These are phyloP conservation scores for Osmoderma eremita DNA, from an alignment of 2,888 invertebrate species.

Conservation along the genomic window DNA sequence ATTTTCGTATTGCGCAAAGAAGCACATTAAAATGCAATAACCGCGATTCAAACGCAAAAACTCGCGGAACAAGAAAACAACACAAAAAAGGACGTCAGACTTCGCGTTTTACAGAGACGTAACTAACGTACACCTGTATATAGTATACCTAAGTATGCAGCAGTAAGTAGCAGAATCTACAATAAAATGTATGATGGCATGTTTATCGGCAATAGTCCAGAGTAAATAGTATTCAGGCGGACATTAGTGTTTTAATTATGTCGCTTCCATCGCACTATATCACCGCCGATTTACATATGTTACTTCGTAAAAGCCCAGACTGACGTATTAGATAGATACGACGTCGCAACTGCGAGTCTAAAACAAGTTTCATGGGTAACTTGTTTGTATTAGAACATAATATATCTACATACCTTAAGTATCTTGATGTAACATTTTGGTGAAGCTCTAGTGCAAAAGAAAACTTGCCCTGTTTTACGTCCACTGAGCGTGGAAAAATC, in stretches of 20 bases:
- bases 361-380: too few species aligned
- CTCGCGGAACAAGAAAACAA: too few species aligned
- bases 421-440: background rate
- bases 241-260: conserved; percentile 51
- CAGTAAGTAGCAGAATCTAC: conserved; percentile 2
- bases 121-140: background rate
- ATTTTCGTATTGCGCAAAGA: too few species aligned
- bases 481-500: too few species aligned
- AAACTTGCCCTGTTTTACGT: background rate
- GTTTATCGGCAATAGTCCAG: conserved; percentile 31
- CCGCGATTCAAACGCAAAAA: too few species aligned
- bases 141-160: background rate
- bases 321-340: conserved; percentile 45
- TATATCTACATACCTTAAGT: too few species aligned
- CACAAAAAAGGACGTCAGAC: too few species aligned
- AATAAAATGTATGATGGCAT: conserved; percentile 36
- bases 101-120: conserved; percentile 20
- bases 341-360: background rate
- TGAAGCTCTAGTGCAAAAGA: background rate
- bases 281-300: conserved; percentile 49
- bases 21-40: too few species aligned
- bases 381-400: too few species aligned
- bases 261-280: conserved; percentile 48
- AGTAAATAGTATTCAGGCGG: conserved; percentile 43
- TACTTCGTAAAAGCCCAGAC: conserved; percentile 16